Evolutionary conservation across 2,113 vertebrate species (phyloP), one percentile per base, ranked within the genome.

Genomic region (Lepus americanus): DNA sequence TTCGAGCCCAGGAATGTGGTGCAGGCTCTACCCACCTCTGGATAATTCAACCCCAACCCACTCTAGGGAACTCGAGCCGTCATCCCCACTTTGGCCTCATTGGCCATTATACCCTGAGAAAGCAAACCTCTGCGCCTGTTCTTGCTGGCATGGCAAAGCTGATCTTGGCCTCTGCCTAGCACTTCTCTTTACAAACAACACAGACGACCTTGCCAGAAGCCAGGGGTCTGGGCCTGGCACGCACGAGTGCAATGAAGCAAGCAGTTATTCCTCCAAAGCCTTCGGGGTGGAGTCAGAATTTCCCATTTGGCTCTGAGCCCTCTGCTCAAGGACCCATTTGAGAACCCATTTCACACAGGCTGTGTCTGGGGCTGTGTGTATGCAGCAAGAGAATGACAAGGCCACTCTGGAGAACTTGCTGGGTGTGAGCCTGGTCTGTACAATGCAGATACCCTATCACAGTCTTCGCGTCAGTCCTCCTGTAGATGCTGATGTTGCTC

Each of bases 131-230:
- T 29, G 44, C 53, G 83, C 23, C n/a, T 27, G 67, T 90, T 36
- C 76, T 74, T 84, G n/a, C 80, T 77, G 49, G 31, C 93, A 94
- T 53, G 36, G 81, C 92, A 64, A 90, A 86, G 70, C 27, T 10
- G 44, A 73, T 39, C 87, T 80, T 14, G 3, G 59, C 76, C n/a
- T 13, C 55, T 63, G 55, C 49, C 78, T 73, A 63, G 66, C 61
- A 66, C 2, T 93, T 89, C 67, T 70, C 67, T 94, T 64, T 53
- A 36, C 82, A 72, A 84, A 22, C 44, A 67, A 49, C 82, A 29
- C 14, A 49, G 44, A 55, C 64, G 79, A 92, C 63, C 93, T 95
- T 94, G 92, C 79, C 33, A 44, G 73, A 79, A 88, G 8, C 20
- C 25, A 82, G 70, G 63, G 79, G 22, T 31, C 81, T 59, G 85